Evolutionary conservation across 2,113 vertebrate genomes (phyloP).

Genomic region (Lethenteron reissneri): DNA sequence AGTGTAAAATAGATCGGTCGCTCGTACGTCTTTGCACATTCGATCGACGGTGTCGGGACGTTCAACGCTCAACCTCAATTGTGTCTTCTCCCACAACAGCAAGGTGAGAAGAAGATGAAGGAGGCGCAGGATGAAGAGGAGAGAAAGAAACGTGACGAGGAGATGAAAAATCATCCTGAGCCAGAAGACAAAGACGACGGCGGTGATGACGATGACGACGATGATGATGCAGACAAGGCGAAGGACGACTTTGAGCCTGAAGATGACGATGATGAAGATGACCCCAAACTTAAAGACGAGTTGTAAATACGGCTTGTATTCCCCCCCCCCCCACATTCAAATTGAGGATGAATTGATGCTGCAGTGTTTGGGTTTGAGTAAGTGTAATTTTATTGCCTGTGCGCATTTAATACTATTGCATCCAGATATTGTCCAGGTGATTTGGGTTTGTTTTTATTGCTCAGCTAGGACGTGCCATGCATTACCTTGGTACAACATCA

Average conservation of each 20-base stretch:
- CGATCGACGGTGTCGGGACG: neutral
- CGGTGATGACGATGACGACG: slow-evolving; percentile 20
- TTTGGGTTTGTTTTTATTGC: too few relatives aligned
- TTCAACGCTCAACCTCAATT: neutral
- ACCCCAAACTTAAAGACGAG: slow-evolving; percentile 35
- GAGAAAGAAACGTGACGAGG: slow-evolving; percentile 5
- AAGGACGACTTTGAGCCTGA: slow-evolving; percentile 4
- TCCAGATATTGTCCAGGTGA: too few relatives aligned
- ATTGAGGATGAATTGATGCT: too few relatives aligned
- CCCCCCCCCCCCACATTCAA: too few relatives aligned
- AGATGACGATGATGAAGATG: slow-evolving; percentile 14
- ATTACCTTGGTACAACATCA: too few relatives aligned
- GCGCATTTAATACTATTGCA: too few relatives aligned
- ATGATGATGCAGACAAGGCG: slow-evolving; percentile 16
- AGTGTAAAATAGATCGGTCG: neutral
- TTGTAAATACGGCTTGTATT: slow-evolving; percentile 20
- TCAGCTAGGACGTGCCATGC: too few relatives aligned
- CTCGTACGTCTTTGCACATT: neutral
- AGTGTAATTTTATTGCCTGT: too few relatives aligned
- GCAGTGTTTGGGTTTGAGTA: too few relatives aligned
- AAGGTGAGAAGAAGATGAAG: slow-evolving; percentile 40
- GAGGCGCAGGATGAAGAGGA: slow-evolving; percentile 14
- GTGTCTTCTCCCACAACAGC: slow-evolving; percentile 20
- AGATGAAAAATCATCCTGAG: neutral
- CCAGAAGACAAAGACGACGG: slow-evolving; percentile 24